These are phyloP conservation scores for Gallinago solitaria DNA, from an alignment of 2,797 vertebrate genomes.

Conservation along the genomic window DNA sequence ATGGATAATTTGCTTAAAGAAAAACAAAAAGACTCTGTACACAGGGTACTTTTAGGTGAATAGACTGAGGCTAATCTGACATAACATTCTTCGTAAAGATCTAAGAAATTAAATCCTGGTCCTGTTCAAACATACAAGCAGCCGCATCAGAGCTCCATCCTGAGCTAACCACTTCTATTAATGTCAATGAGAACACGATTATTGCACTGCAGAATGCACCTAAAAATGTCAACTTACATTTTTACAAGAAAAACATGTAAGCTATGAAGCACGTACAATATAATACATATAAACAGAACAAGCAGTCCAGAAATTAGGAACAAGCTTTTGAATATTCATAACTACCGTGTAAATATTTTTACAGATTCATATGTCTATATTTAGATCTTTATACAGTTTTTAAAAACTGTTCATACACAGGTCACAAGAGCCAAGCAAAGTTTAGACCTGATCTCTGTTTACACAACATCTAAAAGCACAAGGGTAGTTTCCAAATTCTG, in stretches of 20 bases:
- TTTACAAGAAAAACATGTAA: neutral
- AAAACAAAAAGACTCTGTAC: neutral
- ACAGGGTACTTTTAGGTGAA: neutral
- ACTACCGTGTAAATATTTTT: neutral
- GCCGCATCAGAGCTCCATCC: neutral
- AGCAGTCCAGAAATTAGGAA: neutral
- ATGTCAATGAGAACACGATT: neutral
- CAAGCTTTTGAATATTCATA: neutral
- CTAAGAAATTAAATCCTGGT: neutral
- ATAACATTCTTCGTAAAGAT: neutral
- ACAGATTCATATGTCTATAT: fast-evolving
- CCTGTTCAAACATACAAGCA: neutral
- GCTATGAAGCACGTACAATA: neutral
- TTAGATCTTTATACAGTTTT: neutral
- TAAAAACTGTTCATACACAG: neutral
- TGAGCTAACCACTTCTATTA: neutral
- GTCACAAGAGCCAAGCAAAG: neutral
- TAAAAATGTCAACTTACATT: neutral
- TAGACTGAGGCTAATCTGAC: neutral
- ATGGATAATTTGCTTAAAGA: neutral
- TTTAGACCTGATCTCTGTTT: neutral
- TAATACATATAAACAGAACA: neutral
- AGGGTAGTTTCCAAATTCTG: neutral
- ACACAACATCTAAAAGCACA: neutral
- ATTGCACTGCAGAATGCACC: neutral